These are phyloP conservation scores for Lepidurus apus DNA, from an alignment of 1,140 invertebrate species.

Conservation along the genomic window DNA sequence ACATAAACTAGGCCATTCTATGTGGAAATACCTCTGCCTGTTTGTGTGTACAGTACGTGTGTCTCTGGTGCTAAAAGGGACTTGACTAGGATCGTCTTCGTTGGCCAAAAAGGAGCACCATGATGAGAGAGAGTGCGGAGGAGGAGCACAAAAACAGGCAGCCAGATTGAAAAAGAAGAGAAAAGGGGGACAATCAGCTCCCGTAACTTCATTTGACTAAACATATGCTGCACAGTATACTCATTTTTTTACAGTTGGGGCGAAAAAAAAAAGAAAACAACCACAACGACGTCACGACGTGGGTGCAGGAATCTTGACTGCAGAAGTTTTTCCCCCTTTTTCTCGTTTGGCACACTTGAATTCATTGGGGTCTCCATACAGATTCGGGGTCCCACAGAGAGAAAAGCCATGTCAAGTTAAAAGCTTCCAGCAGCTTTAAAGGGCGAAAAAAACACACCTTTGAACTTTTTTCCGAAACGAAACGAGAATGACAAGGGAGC, in stretches of 20 bases:
- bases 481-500: background rate
- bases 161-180: slow-evolving; percentile 5
- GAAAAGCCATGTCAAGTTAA: slow-evolving; percentile 3
- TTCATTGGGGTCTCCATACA: slow-evolving; percentile 2
- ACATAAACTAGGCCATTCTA: background rate
- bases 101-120: slow-evolving; percentile 20
- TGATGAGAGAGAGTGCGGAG: background rate
- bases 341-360: slow-evolving; percentile 3
- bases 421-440: background rate
- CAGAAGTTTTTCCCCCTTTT: background rate
- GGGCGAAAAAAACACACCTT: background rate
- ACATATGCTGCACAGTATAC: slow-evolving; percentile 21
- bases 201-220: slow-evolving; percentile 22
- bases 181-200: slow-evolving; percentile 18
- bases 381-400: background rate
- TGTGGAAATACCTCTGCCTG: background rate
- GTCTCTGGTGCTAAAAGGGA: slow-evolving; percentile 7
- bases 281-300: background rate
- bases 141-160: background rate
- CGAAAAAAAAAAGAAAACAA: background rate
- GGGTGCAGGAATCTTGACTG: background rate
- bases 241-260: background rate
- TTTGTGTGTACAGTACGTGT: too few species aligned
- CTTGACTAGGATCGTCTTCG: slow-evolving; percentile 18
- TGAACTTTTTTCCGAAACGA: background rate